A percentile compares a stretch with the other conserved stretches of the same genome.
These are phyloP conservation scores for Lacanobia oleracea DNA, from an alignment of 2,888 invertebrate genomes.

Conservation along the genomic window DNA sequence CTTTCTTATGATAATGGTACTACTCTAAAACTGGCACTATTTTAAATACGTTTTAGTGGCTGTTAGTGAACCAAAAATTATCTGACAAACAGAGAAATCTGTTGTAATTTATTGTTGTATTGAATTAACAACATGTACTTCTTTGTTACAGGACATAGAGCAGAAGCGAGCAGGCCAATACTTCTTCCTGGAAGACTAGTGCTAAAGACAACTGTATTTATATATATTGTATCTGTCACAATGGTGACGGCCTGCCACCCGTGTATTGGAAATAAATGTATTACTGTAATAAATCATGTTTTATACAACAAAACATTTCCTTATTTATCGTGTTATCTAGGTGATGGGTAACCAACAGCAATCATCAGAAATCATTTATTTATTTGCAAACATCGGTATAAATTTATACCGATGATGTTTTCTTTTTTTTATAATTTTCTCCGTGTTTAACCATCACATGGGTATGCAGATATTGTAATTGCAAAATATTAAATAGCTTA, in stretches of 20 bases:
- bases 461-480: no score
- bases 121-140: constrained; percentile 31
- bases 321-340: constrained; percentile 60
- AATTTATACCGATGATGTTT: no score
- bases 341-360: not conserved
- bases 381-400: no score
- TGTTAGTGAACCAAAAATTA: no score
- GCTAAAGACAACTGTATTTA: constrained; percentile 74
- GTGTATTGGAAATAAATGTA: constrained; percentile 86
- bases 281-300: constrained; percentile 88
- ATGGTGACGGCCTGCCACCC: constrained; percentile 78
- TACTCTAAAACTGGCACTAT: no score
- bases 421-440: no score
- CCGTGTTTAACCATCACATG: no score
- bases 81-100: not conserved
- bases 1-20: no score
- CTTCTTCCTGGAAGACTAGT: constrained; percentile 99
- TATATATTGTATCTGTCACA: constrained; percentile 84
- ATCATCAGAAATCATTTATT: no score
- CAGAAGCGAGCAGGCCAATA: constrained; percentile 99
- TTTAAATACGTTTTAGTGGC: no score
- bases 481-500: no score
- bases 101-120: not conserved
- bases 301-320: constrained; percentile 77
- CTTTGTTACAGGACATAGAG: constrained; percentile 95